Conservation (phyloP, 2,113 vertebrate species). For the Pseudorectes ferrugineus region DNA sequence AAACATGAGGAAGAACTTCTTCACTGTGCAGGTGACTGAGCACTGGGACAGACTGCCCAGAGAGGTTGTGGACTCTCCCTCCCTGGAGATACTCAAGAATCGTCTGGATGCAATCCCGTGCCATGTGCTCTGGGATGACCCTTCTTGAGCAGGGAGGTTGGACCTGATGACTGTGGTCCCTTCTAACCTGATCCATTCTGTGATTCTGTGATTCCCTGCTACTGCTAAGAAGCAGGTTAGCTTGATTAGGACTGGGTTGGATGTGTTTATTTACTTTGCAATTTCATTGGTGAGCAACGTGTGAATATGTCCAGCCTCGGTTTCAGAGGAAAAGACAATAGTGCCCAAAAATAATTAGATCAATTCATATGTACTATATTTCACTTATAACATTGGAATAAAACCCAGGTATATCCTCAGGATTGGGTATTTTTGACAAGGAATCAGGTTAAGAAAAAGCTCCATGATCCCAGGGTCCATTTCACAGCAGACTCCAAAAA, state of each 20-base stretch:
- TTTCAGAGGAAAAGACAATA: neutral
- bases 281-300: neutral
- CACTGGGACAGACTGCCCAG: neutral
- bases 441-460: neutral
- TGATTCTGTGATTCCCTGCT: neutral
- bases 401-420: neutral
- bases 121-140: neutral
- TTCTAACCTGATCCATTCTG: neutral
- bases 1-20: neutral
- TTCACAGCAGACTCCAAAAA: conserved; percentile 27
- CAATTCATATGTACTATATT: neutral
- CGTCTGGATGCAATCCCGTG: fast-evolving
- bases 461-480: conserved; percentile 5
- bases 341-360: neutral
- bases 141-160: too few relatives aligned
- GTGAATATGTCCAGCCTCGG: neutral
- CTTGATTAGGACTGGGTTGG: neutral
- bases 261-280: neutral
- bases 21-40: neutral
- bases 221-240: neutral
- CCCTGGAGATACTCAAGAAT: neutral
- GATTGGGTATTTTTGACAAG: neutral
- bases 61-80: neutral
- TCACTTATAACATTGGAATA: neutral
- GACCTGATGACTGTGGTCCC: neutral